Base-by-base conservation (phyloP, 2,797 vertebrate species). In the Anguilla anguilla region DNA sequence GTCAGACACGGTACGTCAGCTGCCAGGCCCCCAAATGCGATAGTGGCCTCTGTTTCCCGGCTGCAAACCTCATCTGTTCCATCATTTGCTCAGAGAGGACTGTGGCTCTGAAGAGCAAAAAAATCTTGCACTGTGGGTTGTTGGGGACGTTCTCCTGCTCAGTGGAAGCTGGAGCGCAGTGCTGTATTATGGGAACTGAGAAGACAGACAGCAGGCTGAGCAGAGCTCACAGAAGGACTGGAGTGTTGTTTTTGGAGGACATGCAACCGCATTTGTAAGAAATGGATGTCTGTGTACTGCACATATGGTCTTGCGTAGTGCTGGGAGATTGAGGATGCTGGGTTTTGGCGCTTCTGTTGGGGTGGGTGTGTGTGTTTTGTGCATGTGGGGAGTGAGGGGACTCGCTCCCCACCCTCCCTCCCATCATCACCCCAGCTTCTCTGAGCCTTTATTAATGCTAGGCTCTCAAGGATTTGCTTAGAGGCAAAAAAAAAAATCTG, bases 211-310 rank as follows among this genome's bases (percentile, higher is more conserved):
- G 46, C 79, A 82, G 79, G 79, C 43, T 82, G 46, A 51, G 6
- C 22, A 15, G 43, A 49, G 46, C 79, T 82, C 79, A 28, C 79
- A 82, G 43, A 49, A n/a, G 22, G 79, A 82, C 79, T 82, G 74
- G 79, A 51, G 79, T 22, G 43, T 49, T 49, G 79, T 82, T 82
- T 46, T 82, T 82, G 46, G 79, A 51, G 46, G 79, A 25, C 46
- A 15, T 51, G 22, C 7, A n/a, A 82, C 46, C 15, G 35, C 74
- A 79, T 79, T 43, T 79, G 17, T 51, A 51, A 51, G 79, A n/a
- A 82, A 10, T 9, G 9, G 11, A 51, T 51, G 46, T 51, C 43
- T 82, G 79, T 82, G 35, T 22, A 51, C 46, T 46, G 31, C 35
- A 25, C 17, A 43, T 79, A n/a, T 51, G 17, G 43, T 46, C 43